Percentiles rank a stretch among this genome's conserved stretches.
Evolutionary conservation across 2,113 vertebrate genomes (phyloP).

Genomic region (Calyptommatus sinebrachiatus): DNA sequence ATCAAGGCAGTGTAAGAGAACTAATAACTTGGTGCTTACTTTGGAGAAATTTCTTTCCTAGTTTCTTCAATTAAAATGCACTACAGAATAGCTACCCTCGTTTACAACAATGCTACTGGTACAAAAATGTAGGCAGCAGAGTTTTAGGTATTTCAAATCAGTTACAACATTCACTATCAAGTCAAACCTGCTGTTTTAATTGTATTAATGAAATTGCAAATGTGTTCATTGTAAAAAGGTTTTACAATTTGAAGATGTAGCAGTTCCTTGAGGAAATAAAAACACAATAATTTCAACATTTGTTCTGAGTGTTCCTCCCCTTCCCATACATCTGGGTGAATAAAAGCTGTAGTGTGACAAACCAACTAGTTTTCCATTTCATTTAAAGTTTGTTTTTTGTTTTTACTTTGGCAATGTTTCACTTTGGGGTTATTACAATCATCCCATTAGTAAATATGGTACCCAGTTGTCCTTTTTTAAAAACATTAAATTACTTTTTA

Average conservation of each 20-base stretch:
- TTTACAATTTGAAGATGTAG: conserved; percentile 48
- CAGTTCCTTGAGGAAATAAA: conserved; percentile 53
- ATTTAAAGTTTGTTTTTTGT: rapidly evolving
- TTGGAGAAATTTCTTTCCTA: conserved; percentile 21
- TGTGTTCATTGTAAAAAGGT: conserved; percentile 27
- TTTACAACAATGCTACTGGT: conserved; percentile 9
- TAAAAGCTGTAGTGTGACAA: background rate
- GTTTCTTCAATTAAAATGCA: conserved; percentile 26
- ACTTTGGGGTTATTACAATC: rapidly evolving
- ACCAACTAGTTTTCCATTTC: rapidly evolving
- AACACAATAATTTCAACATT: background rate
- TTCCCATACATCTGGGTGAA: background rate
- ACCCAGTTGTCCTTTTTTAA: background rate
- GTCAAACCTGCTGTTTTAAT: conserved; percentile 45
- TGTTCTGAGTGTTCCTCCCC: background rate
- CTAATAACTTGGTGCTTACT: background rate
- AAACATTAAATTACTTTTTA: background rate
- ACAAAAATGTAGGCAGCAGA: conserved; percentile 15
- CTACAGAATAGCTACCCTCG: conserved; percentile 41
- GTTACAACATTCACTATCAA: conserved; percentile 9
- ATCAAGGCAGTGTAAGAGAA: conserved; percentile 16
- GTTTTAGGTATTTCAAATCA: background rate
- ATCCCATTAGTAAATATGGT: background rate
- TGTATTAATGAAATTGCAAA: conserved; percentile 29
- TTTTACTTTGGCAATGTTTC: no score